Evolutionary conservation across 1,140 invertebrate species (phyloP).

Genomic region (Schlechtendalia chinensis): DNA sequence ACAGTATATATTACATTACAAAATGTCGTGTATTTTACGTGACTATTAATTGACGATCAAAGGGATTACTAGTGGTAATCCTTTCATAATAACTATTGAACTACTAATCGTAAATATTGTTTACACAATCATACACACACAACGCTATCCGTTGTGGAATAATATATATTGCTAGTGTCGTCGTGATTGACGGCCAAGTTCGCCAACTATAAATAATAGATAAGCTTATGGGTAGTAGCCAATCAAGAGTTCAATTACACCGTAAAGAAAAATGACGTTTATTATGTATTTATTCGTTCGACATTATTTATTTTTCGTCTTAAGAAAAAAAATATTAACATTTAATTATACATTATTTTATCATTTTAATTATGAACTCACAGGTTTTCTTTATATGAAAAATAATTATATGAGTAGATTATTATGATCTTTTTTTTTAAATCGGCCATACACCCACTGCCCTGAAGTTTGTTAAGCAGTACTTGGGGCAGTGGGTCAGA

Average conservation of each 20-base stretch:
- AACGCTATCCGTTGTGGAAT: no score
- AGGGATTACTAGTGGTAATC: conserved; percentile 27
- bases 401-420: no score
- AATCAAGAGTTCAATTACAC: conserved; percentile 11
- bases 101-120: conserved; percentile 20
- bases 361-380: no score
- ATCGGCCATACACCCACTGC: no score
- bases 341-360: no score
- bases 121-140: background rate
- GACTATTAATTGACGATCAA: conserved; percentile 22
- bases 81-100: conserved; percentile 19
- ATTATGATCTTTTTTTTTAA: no score
- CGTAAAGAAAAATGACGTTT: background rate
- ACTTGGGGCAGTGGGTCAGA: no score
- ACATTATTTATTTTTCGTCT: background rate
- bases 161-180: background rate
- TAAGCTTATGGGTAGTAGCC: background rate
- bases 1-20: background rate
- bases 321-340: no score
- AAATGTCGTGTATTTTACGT: conserved; percentile 15
- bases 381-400: no score
- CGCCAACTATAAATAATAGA: background rate
- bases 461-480: no score
- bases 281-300: background rate
- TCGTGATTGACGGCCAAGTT: background rate